Evolutionary conservation across 1,140 invertebrate species (phyloP), one percentile per base, ranked within the genome.

Genomic region (Armadillidium nasatum): DNA sequence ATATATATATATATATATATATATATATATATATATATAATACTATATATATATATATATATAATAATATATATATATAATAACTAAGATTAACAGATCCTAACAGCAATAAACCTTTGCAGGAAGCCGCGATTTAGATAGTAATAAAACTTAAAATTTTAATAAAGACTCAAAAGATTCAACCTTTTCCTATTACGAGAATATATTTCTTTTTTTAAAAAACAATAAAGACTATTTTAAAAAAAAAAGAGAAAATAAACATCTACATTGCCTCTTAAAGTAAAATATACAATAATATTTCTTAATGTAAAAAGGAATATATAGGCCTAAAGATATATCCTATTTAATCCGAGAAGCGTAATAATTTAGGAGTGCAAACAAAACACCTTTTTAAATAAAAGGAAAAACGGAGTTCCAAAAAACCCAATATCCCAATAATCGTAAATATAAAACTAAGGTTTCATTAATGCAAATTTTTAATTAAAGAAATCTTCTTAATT

Each of bases 381-480:
- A n/a, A n/a, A n/a, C n/a, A n/a, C n/a, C n/a, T n/a, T n/a, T n/a
- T n/a, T n/a, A n/a, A n/a, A n/a, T n/a, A n/a, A n/a, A n/a, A n/a
- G 50, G 19, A 7, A 2, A 60, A 60, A 60, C 7, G 1, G 7
- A 3, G 7, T 13, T 3, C 1, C 50, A 10, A 10, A 50, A 50
- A 50, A 10, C 15, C 46, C 46, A 15, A 50, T 50, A 50, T 50
- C 46, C 46, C 7, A 60, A 60, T 60, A 60, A 60, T 60, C 50
- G 7, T 60, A 60, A 60, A 60, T 60, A 60, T 60, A 60, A 7
- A 60, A 60, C 19, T 60, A 50, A 50, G n/a, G 19, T 60, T 60
- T 60, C 50, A 60, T 60, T 60, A 60, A 60, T 60, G 50, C 50
- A 60, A 60, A 60, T 60, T 60, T 60, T 60, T 60, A 60, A 60